These are phyloP conservation scores for Tenebrosternarchus preto DNA, from an alignment of 2,113 vertebrate species.

Conservation along the genomic window DNA sequence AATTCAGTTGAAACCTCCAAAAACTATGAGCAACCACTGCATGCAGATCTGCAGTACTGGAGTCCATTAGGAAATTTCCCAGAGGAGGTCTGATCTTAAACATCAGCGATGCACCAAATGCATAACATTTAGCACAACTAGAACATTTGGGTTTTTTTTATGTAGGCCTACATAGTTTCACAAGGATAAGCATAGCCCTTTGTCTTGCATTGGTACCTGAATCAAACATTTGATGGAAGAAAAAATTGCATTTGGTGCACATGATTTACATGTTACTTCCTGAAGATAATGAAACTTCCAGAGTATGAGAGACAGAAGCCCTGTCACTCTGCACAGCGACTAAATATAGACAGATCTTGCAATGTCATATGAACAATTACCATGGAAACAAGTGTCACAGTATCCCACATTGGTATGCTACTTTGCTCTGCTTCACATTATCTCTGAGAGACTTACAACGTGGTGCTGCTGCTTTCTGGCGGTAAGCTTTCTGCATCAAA, in stretches of 20 bases:
- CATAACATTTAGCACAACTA: neutral
- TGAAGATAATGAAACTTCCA: neutral
- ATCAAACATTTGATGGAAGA: neutral
- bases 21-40: no score
- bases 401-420: constrained; percentile 25
- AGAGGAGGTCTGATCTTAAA: neutral
- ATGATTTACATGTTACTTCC: neutral
- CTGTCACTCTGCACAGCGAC: constrained; percentile 4
- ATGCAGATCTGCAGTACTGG: no score
- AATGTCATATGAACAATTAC: constrained; percentile 53
- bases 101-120: neutral
- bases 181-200: neutral
- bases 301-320: constrained; percentile 21
- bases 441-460: constrained; percentile 2
- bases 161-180: neutral
- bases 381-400: constrained; percentile 55
- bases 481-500: neutral
- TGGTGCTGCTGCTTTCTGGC: neutral
- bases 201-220: neutral
- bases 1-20: no score
- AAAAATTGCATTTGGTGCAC: neutral
- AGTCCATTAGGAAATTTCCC: neutral
- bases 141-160: no score
- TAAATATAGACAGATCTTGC: constrained; percentile 51
- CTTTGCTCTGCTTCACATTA: constrained; percentile 34